Conservation (phyloP, 1,140 invertebrate genomes). For the Anastrepha obliqua region DNA sequence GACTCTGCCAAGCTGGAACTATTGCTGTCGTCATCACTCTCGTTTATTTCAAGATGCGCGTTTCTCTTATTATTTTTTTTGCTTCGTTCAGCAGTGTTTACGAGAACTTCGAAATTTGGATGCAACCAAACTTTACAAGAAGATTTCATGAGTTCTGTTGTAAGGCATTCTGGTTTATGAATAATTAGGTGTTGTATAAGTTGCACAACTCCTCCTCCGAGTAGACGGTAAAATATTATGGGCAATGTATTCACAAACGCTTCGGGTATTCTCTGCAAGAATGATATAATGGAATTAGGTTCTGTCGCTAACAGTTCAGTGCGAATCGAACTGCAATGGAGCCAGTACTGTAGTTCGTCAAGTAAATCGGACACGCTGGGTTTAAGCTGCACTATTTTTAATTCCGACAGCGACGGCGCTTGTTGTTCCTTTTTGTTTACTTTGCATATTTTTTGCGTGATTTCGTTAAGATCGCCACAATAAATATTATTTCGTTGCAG, state of each 20-base stretch:
- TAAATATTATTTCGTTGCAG: conserved; percentile 66
- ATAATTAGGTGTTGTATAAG: conserved; percentile 66
- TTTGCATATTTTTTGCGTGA: conserved; percentile 64
- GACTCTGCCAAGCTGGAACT: conserved; percentile 56
- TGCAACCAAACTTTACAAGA: conserved; percentile 58
- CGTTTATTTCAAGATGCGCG: conserved; percentile 55
- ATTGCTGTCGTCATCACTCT: conserved; percentile 8
- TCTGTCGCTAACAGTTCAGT: background rate
- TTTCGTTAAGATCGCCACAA: conserved; percentile 66
- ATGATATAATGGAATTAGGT: background rate
- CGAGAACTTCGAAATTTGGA: conserved; percentile 12
- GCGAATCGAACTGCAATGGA: conserved; percentile 61
- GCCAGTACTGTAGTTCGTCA: conserved; percentile 65
- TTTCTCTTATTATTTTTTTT: background rate
- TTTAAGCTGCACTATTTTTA: conserved; percentile 6
- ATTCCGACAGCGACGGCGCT: background rate
- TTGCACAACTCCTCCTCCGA: conserved; percentile 63
- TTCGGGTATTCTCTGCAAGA: conserved; percentile 10
- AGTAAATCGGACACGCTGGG: conserved; percentile 65
- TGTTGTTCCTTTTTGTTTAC: conserved; percentile 59
- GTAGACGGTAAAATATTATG: conserved; percentile 63
- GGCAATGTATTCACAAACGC: conserved; percentile 60
- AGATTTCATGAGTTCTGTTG: conserved; percentile 33
- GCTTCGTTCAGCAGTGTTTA: background rate
- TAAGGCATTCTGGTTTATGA: conserved; percentile 58